A percentile compares a stretch with the other conserved stretches of the same genome.
Conservation (phyloP, 2,797 vertebrate genomes). For the Morelia viridis region DNA sequence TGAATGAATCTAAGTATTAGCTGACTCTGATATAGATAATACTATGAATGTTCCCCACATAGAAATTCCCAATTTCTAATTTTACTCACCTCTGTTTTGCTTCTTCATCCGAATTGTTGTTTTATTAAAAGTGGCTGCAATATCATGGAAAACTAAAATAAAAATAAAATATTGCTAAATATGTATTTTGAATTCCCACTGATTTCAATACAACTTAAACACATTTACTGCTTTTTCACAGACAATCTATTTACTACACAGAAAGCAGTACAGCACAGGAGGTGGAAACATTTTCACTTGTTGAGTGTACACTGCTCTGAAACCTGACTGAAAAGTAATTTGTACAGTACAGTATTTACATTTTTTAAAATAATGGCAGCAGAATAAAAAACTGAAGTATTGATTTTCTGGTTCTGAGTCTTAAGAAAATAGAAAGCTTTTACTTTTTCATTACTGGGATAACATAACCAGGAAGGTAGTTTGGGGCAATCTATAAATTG, state of each 20-base stretch:
- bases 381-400: not conserved
- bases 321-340: not conserved
- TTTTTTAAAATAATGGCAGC: not conserved
- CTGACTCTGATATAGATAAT: not conserved
- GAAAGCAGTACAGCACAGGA: not conserved
- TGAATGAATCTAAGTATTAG: not conserved
- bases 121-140: slow-evolving; percentile 80
- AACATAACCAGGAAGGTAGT: not conserved
- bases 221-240: not conserved
- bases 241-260: not conserved
- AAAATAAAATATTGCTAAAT: slow-evolving; percentile 17
- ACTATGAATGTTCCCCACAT: not conserved
- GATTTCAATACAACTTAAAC: not conserved
- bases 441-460: not conserved
- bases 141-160: slow-evolving; percentile 85
- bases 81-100: slow-evolving; percentile 79
- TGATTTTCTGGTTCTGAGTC: not conserved
- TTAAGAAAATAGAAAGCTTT: not conserved
- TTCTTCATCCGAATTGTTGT: slow-evolving; percentile 87
- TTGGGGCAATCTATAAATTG: not conserved
- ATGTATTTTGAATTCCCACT: not conserved
- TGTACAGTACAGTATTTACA: not conserved
- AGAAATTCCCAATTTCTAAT: not conserved
- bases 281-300: not conserved
- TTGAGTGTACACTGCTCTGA: not conserved